A percentile compares a stretch with the other conserved stretches of the same genome.
Evolutionary conservation across 2,113 vertebrate species (phyloP).

Genomic region (Porphyrio hochstetteri): DNA sequence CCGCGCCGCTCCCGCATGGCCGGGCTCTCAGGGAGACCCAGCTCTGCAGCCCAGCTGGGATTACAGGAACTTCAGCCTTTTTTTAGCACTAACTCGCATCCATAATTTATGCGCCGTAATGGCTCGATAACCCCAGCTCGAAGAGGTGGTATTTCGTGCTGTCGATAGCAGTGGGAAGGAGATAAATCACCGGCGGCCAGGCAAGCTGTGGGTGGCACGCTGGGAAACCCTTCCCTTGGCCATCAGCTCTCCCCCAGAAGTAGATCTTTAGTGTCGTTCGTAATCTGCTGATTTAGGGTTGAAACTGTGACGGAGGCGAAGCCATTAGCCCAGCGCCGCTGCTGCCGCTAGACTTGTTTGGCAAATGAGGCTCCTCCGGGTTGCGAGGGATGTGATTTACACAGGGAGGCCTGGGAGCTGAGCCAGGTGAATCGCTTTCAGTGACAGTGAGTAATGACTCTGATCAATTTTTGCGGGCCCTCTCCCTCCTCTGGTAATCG

Average conservation of each 20-base stretch:
- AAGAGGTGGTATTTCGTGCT: accelerated
- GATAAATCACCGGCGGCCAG: neutral
- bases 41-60: neutral
- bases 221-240: neutral
- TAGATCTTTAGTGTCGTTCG: neutral
- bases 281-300: neutral
- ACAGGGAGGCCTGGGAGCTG: neutral
- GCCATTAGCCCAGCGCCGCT: neutral
- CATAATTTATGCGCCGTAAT: neutral
- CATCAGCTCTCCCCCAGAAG: neutral
- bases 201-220: neutral
- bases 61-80: neutral
- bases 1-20: neutral
- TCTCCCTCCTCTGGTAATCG: neutral
- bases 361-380: neutral
- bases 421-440: neutral
- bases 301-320: neutral
- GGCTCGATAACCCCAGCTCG: neutral
- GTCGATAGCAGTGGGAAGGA: neutral
- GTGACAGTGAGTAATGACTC: neutral
- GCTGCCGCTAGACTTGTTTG: neutral
- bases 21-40: neutral
- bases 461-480: neutral
- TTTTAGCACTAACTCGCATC: neutral
- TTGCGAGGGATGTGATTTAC: neutral